A percentile compares a stretch with the other conserved stretches of the same genome.
Evolutionary conservation across 2,888 invertebrate genomes (phyloP).

Genomic region (Labia minor): DNA sequence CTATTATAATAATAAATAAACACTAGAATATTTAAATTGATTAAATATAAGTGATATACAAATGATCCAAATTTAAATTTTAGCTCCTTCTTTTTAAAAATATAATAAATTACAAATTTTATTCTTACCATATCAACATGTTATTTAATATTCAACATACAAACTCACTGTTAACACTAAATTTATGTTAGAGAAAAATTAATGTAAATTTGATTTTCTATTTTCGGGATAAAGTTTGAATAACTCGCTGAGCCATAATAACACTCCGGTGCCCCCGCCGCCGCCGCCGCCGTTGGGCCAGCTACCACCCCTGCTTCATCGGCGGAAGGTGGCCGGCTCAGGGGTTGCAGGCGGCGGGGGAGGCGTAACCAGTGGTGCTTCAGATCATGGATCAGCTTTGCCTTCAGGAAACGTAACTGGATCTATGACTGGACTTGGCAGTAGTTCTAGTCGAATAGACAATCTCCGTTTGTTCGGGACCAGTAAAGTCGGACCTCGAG

Average conservation of each 20-base stretch:
- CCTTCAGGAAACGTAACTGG: background rate
- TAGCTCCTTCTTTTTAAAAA: too few relatives aligned
- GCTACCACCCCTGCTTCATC: conserved; percentile 24
- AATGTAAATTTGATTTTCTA: too few relatives aligned
- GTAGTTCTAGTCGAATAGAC: conserved; percentile 21
- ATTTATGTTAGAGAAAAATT: too few relatives aligned
- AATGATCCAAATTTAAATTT: too few relatives aligned
- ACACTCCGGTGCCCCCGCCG: background rate
- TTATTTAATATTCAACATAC: too few relatives aligned
- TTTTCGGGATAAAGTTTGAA: background rate
- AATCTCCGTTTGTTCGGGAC: conserved; percentile 25
- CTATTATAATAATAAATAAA: too few relatives aligned
- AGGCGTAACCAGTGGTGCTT: background rate
- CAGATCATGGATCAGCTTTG: background rate
- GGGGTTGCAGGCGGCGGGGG: background rate
- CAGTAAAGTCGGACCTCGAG: conserved; percentile 25
- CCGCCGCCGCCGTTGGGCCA: conserved; percentile 14
- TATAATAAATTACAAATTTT: too few relatives aligned
- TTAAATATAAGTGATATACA: too few relatives aligned
- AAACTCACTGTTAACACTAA: too few relatives aligned
- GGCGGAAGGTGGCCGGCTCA: background rate
- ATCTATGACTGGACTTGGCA: background rate
- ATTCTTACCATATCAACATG: too few relatives aligned
- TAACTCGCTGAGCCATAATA: background rate
- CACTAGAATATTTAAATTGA: too few relatives aligned